Evolutionary conservation across 2,888 invertebrate genomes (phyloP).

Genomic region (Cantharis rustica): DNA sequence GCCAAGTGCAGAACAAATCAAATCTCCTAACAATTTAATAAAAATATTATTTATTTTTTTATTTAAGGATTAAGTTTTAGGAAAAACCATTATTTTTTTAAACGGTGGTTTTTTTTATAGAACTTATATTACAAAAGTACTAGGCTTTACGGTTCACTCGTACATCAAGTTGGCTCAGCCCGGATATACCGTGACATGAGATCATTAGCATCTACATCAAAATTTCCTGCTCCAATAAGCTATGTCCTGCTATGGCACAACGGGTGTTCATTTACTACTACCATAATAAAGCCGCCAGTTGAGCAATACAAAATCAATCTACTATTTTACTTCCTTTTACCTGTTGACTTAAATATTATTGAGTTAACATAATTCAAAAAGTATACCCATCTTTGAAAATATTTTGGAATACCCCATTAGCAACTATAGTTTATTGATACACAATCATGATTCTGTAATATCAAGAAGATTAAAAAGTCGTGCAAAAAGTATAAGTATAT

Average conservation of each 20-base stretch:
- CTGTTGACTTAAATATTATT: background rate
- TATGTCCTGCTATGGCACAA: slow-evolving; percentile 51
- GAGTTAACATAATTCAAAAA: background rate
- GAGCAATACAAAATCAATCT: slow-evolving; percentile 16
- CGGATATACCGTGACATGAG: slow-evolving; percentile 52
- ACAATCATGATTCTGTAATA: background rate
- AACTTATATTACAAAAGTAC: background rate
- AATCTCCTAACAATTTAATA: background rate
- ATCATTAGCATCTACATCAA: slow-evolving; percentile 52
- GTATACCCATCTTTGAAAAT: background rate
- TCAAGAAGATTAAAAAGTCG: background rate
- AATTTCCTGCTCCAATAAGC: slow-evolving; percentile 55
- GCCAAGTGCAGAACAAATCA: background rate
- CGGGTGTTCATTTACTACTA: slow-evolving; percentile 32
- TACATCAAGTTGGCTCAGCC: slow-evolving; percentile 28
- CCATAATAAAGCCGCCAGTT: slow-evolving; percentile 14
- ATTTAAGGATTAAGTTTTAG: background rate
- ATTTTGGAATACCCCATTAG: background rate
- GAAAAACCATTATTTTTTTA: background rate
- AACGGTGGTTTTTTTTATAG: background rate
- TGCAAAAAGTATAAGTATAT: no score
- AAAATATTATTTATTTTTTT: background rate
- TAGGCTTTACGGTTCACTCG: slow-evolving; percentile 9
- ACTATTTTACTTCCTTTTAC: background rate
- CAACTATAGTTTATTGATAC: background rate